These are phyloP conservation scores for Ageneiosus marmoratus DNA, from an alignment of 2,113 vertebrate genomes.

Conservation along the genomic window DNA sequence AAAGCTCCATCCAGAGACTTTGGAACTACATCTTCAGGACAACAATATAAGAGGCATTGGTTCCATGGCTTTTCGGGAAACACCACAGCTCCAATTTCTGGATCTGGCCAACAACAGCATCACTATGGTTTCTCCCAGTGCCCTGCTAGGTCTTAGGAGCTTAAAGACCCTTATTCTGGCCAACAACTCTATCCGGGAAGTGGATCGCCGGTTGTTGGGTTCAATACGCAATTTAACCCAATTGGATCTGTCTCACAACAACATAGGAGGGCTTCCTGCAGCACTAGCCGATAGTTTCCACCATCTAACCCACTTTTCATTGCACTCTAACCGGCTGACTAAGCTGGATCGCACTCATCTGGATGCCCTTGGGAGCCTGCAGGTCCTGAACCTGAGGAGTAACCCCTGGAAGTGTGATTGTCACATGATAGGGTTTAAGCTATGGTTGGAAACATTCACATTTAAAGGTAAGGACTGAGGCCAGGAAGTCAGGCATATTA, in stretches of 20 bases:
- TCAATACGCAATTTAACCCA: conserved; percentile 81
- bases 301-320: conserved; percentile 84
- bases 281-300: conserved; percentile 80
- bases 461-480: conserved; percentile 81
- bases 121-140: conserved; percentile 77
- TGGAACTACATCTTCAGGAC: conserved; percentile 85
- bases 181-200: conserved; percentile 82
- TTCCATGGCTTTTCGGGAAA: conserved; percentile 80
- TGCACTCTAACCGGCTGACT: conserved; percentile 85
- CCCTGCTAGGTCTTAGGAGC: conserved; percentile 80
- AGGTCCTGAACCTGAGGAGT: conserved; percentile 79
- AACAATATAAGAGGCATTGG: conserved; percentile 86
- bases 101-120: conserved; percentile 93
- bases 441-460: conserved; percentile 93
- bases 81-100: conserved; percentile 79
- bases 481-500: neutral
- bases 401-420: conserved; percentile 96
- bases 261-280: conserved; percentile 78
- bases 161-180: conserved; percentile 85
- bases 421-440: conserved; percentile 87
- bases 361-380: conserved; percentile 83
- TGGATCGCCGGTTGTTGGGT: conserved; percentile 84
- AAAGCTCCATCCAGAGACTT: conserved; percentile 79
- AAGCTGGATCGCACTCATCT: conserved; percentile 81
- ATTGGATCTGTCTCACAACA: conserved; percentile 91